Evolutionary conservation across 30 jellyfish, hydroid and myxozoan species (phyloP).

Genomic region (Chrysaora quinquecirrha): DNA sequence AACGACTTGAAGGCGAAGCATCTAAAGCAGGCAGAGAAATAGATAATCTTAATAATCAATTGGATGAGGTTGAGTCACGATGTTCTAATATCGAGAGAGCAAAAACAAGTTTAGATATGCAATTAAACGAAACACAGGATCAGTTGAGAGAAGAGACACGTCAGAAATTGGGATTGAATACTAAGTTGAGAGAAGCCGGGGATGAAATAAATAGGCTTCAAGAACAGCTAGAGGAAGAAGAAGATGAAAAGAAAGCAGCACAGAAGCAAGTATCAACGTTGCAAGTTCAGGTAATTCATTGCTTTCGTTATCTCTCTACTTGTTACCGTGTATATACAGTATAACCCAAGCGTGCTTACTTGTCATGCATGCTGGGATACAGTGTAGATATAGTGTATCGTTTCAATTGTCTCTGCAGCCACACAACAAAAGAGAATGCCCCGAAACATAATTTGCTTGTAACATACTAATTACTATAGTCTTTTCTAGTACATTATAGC

Average conservation of each 20-base stretch:
- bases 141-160: conserved; percentile 92
- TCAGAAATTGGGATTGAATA: conserved; percentile 84
- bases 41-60: conserved; percentile 70
- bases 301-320: no score
- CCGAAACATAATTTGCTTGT: no score
- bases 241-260: conserved; percentile 89
- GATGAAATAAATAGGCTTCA: conserved; percentile 97
- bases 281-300: conserved; percentile 72
- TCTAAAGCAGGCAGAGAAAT: conserved; percentile 81
- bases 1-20: conserved; percentile 66
- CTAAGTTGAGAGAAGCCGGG: conserved; percentile 94
- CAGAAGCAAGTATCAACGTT: conserved; percentile 74
- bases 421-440: no score
- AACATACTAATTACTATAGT: no score
- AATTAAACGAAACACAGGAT: conserved; percentile 69
- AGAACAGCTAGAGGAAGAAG: conserved; percentile 98
- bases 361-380: no score
- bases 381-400: no score
- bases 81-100: conserved; percentile 63
- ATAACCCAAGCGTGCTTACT: no score
- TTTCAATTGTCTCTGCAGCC: no score
- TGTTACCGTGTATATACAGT: no score
- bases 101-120: conserved; percentile 49
- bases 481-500: no score
- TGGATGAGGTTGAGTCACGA: conserved; percentile 92